These are phyloP conservation scores for Chiridota heheva DNA, from an alignment of 35 echinoderm and acorn worm genomes.

Conservation along the genomic window DNA sequence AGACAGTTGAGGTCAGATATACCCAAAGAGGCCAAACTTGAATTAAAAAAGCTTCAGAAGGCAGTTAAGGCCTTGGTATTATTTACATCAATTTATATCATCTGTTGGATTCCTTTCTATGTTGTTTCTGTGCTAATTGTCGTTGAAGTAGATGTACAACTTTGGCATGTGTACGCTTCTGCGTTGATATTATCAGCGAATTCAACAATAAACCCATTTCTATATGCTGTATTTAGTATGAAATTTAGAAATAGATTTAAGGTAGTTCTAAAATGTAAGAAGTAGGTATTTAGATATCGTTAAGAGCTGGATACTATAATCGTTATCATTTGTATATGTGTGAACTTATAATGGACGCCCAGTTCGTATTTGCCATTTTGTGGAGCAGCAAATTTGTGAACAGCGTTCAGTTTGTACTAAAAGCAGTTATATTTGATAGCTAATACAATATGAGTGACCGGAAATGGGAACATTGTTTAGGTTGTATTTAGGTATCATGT, in stretches of 20 bases:
- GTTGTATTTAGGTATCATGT: no score
- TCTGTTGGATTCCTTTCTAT: conserved; percentile 49
- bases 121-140: conserved; percentile 1
- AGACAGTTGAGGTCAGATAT: no score
- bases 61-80: conserved; percentile 26
- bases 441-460: no score
- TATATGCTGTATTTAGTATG: conserved; percentile 43
- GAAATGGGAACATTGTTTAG: no score
- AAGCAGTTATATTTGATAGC: no score
- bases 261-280: conserved; percentile 11
- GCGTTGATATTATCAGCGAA: background rate
- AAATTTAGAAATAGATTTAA: conserved; percentile 50
- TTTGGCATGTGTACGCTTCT: background rate
- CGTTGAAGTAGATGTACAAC: background rate
- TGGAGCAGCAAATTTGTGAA: no score
- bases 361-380: no score
- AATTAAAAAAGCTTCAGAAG: conserved; percentile 12
- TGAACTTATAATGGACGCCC: no score
- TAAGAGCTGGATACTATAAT: no score
- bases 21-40: background rate
- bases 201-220: conserved; percentile 33
- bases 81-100: conserved; percentile 14
- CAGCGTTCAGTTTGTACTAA: no score
- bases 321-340: no score
- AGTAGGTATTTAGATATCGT: conserved; percentile 11